Evolutionary conservation across 1,140 invertebrate species (phyloP).

Genomic region (Geopemphigus sp.): DNA sequence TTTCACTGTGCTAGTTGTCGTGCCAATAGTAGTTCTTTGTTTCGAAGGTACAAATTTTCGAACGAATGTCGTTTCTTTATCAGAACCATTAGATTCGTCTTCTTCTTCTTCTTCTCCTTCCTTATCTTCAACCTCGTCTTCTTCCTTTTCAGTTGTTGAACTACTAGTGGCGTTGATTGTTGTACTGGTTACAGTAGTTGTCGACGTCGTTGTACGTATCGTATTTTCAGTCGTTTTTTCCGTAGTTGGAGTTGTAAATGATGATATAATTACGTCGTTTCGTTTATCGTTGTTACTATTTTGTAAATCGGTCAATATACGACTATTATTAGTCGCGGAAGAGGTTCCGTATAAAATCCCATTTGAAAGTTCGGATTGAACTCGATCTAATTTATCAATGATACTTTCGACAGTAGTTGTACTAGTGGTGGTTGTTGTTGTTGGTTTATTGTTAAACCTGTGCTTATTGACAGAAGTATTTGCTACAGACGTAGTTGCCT

Average conservation of each 20-base stretch:
- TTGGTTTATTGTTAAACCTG: slow-evolving; percentile 17
- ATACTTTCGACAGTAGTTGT: slow-evolving; percentile 60
- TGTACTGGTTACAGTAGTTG: slow-evolving; percentile 53
- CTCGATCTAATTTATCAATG: slow-evolving; percentile 77
- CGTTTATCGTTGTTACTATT: slow-evolving; percentile 4
- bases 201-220: slow-evolving; percentile 54
- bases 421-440: neutral
- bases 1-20: slow-evolving; percentile 57
- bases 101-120: slow-evolving; percentile 52
- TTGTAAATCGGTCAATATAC: slow-evolving; percentile 10
- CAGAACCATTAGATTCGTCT: slow-evolving; percentile 54
- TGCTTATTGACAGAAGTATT: neutral
- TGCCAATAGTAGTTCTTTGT: slow-evolving; percentile 57
- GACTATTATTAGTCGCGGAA: slow-evolving; percentile 6
- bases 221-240: slow-evolving; percentile 53
- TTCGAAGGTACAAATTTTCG: slow-evolving; percentile 65
- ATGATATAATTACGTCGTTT: slow-evolving; percentile 33
- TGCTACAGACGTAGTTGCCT: neutral
- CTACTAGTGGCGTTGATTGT: slow-evolving; percentile 51
- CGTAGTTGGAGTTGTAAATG: slow-evolving; percentile 54
- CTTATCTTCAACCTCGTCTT: slow-evolving; percentile 58
- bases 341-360: slow-evolving; percentile 61
- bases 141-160: slow-evolving; percentile 50
- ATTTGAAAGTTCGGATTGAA: slow-evolving; percentile 77
- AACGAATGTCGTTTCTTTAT: slow-evolving; percentile 58